phyloP scores from a whole-genome alignment of 2,797 vertebrate species.

The Orestias chungarensis region DNA sequence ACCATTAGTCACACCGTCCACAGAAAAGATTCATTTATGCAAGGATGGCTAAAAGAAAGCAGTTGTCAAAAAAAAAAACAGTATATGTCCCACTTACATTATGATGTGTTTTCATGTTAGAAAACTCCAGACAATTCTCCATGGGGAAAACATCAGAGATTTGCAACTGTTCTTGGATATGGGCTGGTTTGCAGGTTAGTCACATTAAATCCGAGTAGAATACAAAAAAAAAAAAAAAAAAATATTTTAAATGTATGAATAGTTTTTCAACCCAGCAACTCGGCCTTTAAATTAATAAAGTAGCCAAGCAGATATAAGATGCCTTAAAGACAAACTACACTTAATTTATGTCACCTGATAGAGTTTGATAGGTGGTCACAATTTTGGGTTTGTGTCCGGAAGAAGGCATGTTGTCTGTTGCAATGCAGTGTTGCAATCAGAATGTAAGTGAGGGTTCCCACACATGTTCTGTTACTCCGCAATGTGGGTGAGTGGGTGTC shows the following conservation, averaged over 20 bases:
- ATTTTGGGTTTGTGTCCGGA: background rate
- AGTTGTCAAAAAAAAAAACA: background rate
- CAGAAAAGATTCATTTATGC: background rate
- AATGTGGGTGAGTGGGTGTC: background rate
- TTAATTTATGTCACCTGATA: background rate
- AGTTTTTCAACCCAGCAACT: background rate
- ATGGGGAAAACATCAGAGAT: background rate
- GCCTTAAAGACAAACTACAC: too few species aligned
- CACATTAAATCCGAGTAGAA: background rate
- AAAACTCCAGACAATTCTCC: background rate
- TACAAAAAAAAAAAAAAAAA: background rate
- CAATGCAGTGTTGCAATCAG: background rate
- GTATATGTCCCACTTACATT: background rate
- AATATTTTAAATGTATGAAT: background rate
- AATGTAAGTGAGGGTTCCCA: background rate
- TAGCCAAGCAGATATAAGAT: too few species aligned
- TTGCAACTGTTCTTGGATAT: background rate
- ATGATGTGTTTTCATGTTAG: background rate
- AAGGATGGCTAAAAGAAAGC: background rate
- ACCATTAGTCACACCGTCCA: background rate
- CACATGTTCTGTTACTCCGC: background rate
- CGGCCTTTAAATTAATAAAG: too few species aligned
- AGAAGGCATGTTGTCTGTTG: background rate
- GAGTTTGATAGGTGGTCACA: background rate
- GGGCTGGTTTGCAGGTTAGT: background rate